A percentile compares a stretch with the other conserved stretches of the same genome.
phyloP scores from a whole-genome alignment of 2,113 vertebrate species.

The Ochotona princeps region DNA sequence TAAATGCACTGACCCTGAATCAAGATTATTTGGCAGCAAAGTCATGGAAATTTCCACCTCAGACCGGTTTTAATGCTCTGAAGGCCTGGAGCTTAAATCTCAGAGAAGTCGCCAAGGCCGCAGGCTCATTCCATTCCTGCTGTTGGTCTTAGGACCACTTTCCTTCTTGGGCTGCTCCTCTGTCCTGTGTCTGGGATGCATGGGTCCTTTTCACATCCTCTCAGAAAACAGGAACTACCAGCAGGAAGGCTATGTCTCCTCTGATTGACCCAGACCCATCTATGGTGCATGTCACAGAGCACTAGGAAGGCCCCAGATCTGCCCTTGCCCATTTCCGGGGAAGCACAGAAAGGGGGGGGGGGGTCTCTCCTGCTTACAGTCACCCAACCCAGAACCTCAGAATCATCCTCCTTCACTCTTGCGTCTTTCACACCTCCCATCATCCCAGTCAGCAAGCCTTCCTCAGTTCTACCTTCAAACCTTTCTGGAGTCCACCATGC shows the following conservation, averaged over 20 bases:
- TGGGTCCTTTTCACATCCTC: too few species aligned
- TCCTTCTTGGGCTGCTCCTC: background rate
- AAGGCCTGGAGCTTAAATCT: background rate
- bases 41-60: conserved; percentile 1
- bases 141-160: background rate
- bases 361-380: background rate
- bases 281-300: background rate
- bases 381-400: background rate
- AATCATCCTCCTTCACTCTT: background rate
- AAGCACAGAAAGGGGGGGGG: too few species aligned
- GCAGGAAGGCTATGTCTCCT: background rate
- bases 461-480: background rate
- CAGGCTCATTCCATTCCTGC: background rate
- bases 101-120: background rate
- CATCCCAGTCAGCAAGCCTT: background rate
- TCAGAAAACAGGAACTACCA: background rate
- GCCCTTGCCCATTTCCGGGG: background rate
- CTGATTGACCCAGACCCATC: background rate
- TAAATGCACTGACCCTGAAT: background rate
- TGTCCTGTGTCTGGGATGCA: background rate
- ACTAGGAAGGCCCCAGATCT: background rate
- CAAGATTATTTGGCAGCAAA: background rate
- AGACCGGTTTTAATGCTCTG: background rate
- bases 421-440: background rate
- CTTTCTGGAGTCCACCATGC: background rate